Percentiles rank a stretch among this genome's conserved stretches.
These are phyloP conservation scores for Urechis unicinctus DNA, from an alignment of 2,888 invertebrate genomes.

Conservation along the genomic window DNA sequence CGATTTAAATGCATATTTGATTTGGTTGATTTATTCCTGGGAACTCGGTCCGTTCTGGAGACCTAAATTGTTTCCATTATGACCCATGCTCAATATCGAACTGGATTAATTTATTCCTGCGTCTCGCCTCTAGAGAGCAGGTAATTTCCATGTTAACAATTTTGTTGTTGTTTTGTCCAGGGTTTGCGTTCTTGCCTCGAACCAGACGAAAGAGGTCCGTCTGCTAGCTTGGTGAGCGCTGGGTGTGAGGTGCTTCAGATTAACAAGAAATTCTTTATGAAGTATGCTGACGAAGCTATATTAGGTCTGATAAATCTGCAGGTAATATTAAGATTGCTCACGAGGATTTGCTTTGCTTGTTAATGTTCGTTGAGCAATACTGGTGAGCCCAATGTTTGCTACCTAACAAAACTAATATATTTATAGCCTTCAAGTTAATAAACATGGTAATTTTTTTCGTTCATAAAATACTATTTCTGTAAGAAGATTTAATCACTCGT, in stretches of 20 bases:
- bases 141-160: too few relatives aligned
- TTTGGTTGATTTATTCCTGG: too few relatives aligned
- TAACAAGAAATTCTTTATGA: constrained; percentile 43
- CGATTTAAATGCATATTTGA: too few relatives aligned
- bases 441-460: too few relatives aligned
- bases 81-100: too few relatives aligned
- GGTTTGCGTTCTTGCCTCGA: constrained; percentile 38
- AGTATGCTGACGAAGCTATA: constrained; percentile 39
- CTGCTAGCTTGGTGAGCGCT: constrained; percentile 40
- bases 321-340: constrained; percentile 20
- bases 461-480: not conserved
- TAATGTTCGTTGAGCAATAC: not conserved
- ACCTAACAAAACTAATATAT: not conserved
- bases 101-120: too few relatives aligned
- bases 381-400: not conserved
- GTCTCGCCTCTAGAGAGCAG: too few relatives aligned
- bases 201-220: constrained; percentile 35
- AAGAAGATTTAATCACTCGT: not conserved
- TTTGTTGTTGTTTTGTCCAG: constrained; percentile 22
- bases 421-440: too few relatives aligned
- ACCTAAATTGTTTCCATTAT: too few relatives aligned
- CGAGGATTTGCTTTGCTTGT: not conserved
- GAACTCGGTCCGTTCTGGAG: too few relatives aligned
- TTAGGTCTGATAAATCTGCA: constrained; percentile 37
- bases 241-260: constrained; percentile 43